A percentile compares a stretch with the other conserved stretches of the same genome.
Evolutionary conservation across 2,888 invertebrate genomes (phyloP).

Genomic region (Lasiommata megera): DNA sequence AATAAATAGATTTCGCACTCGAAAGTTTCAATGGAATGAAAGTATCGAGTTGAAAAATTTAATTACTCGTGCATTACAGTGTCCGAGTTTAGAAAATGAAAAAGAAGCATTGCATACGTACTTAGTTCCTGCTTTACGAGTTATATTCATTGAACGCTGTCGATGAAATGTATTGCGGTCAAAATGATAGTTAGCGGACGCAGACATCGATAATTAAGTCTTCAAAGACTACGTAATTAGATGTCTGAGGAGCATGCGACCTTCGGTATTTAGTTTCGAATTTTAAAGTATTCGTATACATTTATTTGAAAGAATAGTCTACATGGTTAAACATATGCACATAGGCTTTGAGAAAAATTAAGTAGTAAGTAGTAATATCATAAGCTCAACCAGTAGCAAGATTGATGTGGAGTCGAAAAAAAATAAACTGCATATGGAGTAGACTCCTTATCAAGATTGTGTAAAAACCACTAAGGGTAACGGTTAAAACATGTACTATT

Average conservation of each 20-base stretch:
- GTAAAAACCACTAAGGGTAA: neutral
- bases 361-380: constrained; percentile 32
- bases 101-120: neutral
- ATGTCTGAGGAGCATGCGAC: constrained; percentile 4
- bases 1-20: too few relatives aligned
- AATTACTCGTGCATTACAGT: neutral
- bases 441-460: neutral
- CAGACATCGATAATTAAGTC: constrained; percentile 19
- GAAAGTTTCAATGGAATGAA: neutral
- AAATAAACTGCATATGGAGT: neutral
- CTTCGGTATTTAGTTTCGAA: constrained; percentile 1
- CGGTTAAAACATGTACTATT: too few relatives aligned
- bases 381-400: constrained; percentile 12
- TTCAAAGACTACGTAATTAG: constrained; percentile 22
- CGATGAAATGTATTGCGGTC: constrained; percentile 28
- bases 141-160: constrained; percentile 7
- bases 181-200: constrained; percentile 20
- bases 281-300: neutral
- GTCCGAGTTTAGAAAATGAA: neutral
- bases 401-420: constrained; percentile 6
- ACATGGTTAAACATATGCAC: constrained; percentile 12
- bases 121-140: constrained; percentile 8
- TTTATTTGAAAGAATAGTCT: neutral
- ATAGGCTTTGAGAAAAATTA: constrained; percentile 23
- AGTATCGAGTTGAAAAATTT: neutral